These are phyloP conservation scores for Ctenodactylus gundi DNA, from an alignment of 2,113 vertebrate genomes.

Conservation along the genomic window DNA sequence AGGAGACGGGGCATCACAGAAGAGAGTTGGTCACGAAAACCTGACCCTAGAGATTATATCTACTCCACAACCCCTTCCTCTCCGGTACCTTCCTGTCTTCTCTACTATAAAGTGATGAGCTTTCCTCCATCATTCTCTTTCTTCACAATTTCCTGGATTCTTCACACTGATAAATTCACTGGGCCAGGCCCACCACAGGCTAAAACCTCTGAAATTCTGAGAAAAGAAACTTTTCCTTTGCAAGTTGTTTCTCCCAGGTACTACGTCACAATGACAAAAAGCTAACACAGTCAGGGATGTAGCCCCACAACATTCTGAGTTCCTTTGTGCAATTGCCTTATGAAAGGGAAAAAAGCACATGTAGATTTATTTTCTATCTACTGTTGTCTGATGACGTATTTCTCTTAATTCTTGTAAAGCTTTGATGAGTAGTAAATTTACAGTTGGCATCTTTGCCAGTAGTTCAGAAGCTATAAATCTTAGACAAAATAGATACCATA, in stretches of 20 bases:
- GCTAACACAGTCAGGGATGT: neutral
- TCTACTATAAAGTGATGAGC: too few species aligned
- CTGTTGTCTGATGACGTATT: conserved; percentile 53
- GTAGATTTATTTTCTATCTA: conserved; percentile 52
- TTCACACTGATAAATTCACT: neutral
- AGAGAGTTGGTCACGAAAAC: too few species aligned
- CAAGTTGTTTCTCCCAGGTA: neutral
- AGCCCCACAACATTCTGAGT: neutral
- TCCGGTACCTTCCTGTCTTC: neutral
- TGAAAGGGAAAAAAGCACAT: neutral
- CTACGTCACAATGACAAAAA: neutral
- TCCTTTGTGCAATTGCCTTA: conserved; percentile 1
- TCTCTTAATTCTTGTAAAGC: conserved; percentile 29
- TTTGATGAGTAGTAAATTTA: conserved; percentile 59
- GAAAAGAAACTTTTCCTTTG: neutral
- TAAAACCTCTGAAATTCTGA: neutral
- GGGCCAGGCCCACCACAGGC: neutral
- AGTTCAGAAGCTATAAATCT: conserved; percentile 59
- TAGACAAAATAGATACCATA: neutral
- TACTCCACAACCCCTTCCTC: neutral
- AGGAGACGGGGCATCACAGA: too few species aligned
- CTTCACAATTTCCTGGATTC: too few species aligned
- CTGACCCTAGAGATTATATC: neutral
- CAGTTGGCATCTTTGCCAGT: conserved; percentile 4
- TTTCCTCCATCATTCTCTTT: neutral